Evolutionary conservation across 2,888 invertebrate species (phyloP), one percentile per base, ranked within the genome.

Genomic region (Synanthedon vespiformis): DNA sequence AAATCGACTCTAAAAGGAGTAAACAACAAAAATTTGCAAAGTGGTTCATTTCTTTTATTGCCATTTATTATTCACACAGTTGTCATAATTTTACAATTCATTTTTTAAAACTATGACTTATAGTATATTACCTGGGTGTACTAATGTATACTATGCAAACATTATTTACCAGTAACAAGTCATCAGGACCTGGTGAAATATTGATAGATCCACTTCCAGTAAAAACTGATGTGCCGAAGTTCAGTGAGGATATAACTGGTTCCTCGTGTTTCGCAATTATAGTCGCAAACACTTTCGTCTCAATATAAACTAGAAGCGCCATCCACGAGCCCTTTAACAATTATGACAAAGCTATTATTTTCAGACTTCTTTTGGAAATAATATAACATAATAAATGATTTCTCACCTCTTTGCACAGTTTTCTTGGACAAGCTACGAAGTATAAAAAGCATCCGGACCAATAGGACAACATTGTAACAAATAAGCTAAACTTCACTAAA

Each of bases 371-470:
- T 22, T 1, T 1, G 4, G 5, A 22, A 22, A 22, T 4, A 4
- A 22, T n/a, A 44, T 44, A 44, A 44, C 44, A 14, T 44, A 1
- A 44, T n/a, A 4, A 41, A 41, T 41, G 4, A 10, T 11, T 40
- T 57, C 58, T 65, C 69, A 85, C 85, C 72, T 74, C 69, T 14
- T 61, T 58, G 57, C 85, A 87, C 10, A 83, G 56, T 50, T 73
- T 77, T 55, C 70, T 74, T 1, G 85, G 86, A 55, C 86, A 86
- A 2, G 85, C 72, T 22, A 61, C 71, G 0, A 86, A 61, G 52
- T 76, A 85, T 10, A 87, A 61, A 18, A 82, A 65, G 53, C 80
- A 79, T 27, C 86, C 85, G 0, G 85, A 78, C 86, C 86, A 86
- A 58, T 85, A 85, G 55, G 76, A 76, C 18, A 70, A 71, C 60